Base-by-base conservation (phyloP, 2,888 invertebrate species). In the Platycheirus albimanus region DNA sequence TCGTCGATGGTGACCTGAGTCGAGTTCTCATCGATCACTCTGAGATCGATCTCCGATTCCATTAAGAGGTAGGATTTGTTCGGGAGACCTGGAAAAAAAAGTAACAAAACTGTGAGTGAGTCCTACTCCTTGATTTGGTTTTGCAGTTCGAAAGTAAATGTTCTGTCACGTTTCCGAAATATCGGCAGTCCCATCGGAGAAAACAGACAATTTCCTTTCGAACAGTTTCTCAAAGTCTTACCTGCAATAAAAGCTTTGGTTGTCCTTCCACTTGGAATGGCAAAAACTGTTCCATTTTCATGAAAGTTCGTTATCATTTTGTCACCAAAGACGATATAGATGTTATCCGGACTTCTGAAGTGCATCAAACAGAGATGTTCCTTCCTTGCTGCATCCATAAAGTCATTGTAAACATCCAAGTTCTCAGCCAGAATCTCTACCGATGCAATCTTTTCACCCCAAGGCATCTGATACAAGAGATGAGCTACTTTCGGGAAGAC, bases 291-390 rank as follows among this genome's bases (percentile, higher is more conserved):
- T 17, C 90, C 90, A 54, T 90, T 90, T 63, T 90, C 89, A 33
- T 87, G 87, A 28, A 90, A 90, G 70, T 89, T 88, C 11, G 86
- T 87, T 19, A 89, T 87, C 87, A 90, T 86, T 80, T 89, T 89
- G 43, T 89, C 89, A 36, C 90, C 91, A 49, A 91, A 88, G 0
- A 90, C 41, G 11, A 91, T 88, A 67, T 90, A 91, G 30, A 91
- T 86, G 75, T 90, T 90, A 8, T 89, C 87, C 0, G 87, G 87
- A 41, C 90, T 90, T 47, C 89, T 88, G 64, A 90, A 90, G 79
- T 90, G 89, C 89, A 90, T 90, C 8, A 91, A 85, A 15, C 91
- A 91, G 86, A 91, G 88, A 33, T 88, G 89, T 74, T 90, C 91
- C 28, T 87, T 86, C 0, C 88, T 87, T 1, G 89, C 88, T 6